Percentiles rank a stretch among this genome's conserved stretches.
phyloP scores from a whole-genome alignment of 2,113 vertebrate genomes.

The Globicephala melas region DNA sequence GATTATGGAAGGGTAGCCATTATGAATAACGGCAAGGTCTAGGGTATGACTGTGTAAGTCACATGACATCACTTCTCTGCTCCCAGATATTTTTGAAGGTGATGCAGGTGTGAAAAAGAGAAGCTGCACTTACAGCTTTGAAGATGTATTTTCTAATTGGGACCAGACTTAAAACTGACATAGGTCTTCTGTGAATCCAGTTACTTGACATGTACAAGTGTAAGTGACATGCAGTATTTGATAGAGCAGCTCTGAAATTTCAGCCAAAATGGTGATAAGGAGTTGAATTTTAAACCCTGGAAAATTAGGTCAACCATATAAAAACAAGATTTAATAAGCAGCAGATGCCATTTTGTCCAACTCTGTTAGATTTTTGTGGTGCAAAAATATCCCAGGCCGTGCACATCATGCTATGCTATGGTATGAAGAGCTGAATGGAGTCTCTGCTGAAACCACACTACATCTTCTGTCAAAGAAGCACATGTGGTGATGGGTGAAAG shows the following conservation, averaged over 20 bases:
- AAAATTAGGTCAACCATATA: conserved; percentile 73
- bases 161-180: conserved; percentile 28
- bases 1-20: not conserved
- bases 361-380: conserved; percentile 72
- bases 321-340: conserved; percentile 78
- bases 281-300: conserved; percentile 71
- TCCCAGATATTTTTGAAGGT: not conserved
- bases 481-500: not conserved
- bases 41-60: not conserved
- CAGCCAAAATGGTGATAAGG: conserved; percentile 66
- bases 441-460: not conserved
- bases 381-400: conserved; percentile 25
- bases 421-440: not conserved
- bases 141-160: conserved; percentile 31
- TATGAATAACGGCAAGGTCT: not conserved
- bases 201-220: conserved; percentile 62
- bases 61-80: not conserved
- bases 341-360: conserved; percentile 75
- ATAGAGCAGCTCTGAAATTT: conserved; percentile 32
- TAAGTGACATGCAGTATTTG: conserved; percentile 60
- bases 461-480: not conserved
- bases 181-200: not conserved
- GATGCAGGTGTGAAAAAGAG: not conserved
- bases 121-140: not conserved
- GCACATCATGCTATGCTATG: not conserved